Conservation (phyloP, 2,888 invertebrate species). For the Apodemia zela region DNA sequence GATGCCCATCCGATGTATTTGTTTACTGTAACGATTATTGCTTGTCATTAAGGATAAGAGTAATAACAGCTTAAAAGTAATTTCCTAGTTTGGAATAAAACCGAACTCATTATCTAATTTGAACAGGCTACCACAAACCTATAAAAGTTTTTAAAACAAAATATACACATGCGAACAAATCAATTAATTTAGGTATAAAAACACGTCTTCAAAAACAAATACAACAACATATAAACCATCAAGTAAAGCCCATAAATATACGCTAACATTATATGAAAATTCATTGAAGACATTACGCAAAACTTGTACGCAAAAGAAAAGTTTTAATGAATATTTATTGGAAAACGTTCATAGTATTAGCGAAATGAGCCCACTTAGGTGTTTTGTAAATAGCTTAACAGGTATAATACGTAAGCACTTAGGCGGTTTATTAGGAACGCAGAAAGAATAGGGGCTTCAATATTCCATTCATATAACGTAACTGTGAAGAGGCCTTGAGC, state of each 20-base stretch:
- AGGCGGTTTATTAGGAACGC: conserved; percentile 3
- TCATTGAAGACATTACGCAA: not conserved
- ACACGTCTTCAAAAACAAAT: not conserved
- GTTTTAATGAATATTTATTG: conserved; percentile 13
- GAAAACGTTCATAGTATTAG: conserved; percentile 10
- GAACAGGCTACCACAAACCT: too few relatives aligned
- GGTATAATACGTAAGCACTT: conserved; percentile 11
- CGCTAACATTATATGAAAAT: not conserved
- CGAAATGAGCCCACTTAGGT: conserved; percentile 4
- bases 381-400: conserved; percentile 9
- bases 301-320: conserved; percentile 9
- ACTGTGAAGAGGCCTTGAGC: conserved; percentile 7
- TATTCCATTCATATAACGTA: not conserved
- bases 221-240: not conserved
- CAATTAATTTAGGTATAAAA: too few relatives aligned
- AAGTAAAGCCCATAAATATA: not conserved
- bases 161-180: too few relatives aligned
- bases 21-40: too few relatives aligned
- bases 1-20: too few relatives aligned
- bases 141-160: too few relatives aligned
- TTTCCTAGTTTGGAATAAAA: too few relatives aligned
- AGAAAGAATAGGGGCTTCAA: conserved; percentile 4
- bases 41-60: too few relatives aligned
- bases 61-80: too few relatives aligned
- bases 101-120: too few relatives aligned